Evolutionary conservation across 2,888 invertebrate genomes (phyloP).

Genomic region (Nemotelus nigrinus): DNA sequence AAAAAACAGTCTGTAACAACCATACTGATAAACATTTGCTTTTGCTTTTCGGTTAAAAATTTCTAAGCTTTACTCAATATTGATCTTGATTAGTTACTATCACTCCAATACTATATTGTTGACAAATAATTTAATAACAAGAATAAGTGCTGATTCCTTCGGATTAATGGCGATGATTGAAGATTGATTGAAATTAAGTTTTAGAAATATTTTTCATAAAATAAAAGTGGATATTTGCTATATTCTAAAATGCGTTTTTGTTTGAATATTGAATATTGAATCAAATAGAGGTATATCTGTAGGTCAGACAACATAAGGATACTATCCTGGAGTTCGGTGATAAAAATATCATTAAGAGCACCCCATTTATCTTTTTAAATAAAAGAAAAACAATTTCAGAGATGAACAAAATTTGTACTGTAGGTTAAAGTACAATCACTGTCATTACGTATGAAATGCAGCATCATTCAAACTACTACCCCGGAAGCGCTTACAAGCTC

Average conservation of each 20-base stretch:
- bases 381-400: too few relatives aligned
- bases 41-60: neutral
- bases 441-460: too few relatives aligned
- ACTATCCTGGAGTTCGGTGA: too few relatives aligned
- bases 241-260: neutral
- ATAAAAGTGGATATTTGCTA: conserved; percentile 23
- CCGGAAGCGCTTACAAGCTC: too few relatives aligned
- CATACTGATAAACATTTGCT: conserved; percentile 1
- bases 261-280: too few relatives aligned
- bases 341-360: too few relatives aligned
- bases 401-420: too few relatives aligned
- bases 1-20: neutral
- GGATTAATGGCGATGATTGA: neutral
- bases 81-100: neutral
- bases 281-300: too few relatives aligned
- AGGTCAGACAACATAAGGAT: too few relatives aligned
- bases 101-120: conserved; percentile 7
- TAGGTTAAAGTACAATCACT: too few relatives aligned
- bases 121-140: conserved; percentile 1
- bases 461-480: too few relatives aligned
- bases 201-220: conserved; percentile 26
- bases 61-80: neutral
- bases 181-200: conserved; percentile 8
- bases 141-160: neutral
- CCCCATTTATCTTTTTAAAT: too few relatives aligned